Conservation (phyloP, 2,113 vertebrate species). For the Onychostruthus taczanowskii region DNA sequence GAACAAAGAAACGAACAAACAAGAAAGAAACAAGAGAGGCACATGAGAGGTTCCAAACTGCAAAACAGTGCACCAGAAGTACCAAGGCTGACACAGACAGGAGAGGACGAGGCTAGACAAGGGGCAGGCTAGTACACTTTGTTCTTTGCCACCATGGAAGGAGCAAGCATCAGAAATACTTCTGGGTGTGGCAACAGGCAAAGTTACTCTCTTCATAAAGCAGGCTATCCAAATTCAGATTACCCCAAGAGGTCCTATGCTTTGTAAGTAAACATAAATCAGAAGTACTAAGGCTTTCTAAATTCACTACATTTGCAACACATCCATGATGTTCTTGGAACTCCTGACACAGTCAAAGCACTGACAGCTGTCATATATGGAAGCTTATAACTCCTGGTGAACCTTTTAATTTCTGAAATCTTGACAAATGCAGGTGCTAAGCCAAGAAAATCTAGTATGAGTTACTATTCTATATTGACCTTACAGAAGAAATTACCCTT, state of each 20-base stretch:
- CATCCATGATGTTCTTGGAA: neutral
- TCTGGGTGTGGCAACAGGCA: neutral
- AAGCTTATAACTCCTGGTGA: neutral
- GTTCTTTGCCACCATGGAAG: neutral
- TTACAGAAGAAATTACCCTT: neutral
- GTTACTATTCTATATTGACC: neutral
- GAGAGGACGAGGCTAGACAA: rapidly evolving
- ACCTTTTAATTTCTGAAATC: neutral
- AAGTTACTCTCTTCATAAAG: neutral
- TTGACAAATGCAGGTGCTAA: neutral
- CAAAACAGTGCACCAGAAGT: neutral
- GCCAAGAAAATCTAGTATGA: neutral
- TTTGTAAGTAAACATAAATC: neutral
- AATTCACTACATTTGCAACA: neutral
- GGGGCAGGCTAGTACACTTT: neutral
- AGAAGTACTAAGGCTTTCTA: neutral
- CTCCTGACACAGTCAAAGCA: neutral
- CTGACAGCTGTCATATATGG: neutral
- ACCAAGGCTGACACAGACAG: rapidly evolving
- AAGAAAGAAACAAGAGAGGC: neutral
- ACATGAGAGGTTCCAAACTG: neutral
- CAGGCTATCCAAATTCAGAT: neutral
- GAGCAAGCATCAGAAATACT: neutral
- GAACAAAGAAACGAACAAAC: neutral
- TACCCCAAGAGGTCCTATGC: rapidly evolving